Evolutionary conservation across 2,797 vertebrate species (phyloP).

Genomic region (Spondyliosoma cantharus): DNA sequence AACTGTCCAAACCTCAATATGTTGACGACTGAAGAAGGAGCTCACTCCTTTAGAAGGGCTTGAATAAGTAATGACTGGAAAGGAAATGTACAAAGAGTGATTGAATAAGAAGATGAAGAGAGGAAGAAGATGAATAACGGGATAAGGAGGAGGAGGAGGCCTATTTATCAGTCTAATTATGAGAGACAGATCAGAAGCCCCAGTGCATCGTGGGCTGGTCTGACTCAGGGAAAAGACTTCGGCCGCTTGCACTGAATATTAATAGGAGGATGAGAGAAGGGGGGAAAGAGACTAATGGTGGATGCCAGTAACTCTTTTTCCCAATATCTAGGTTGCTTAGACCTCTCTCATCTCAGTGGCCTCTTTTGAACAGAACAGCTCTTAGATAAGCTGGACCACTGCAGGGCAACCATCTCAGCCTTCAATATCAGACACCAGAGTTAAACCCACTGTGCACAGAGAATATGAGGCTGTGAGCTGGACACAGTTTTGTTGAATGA

Average conservation of each 20-base stretch:
- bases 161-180: constrained; percentile 85
- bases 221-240: constrained; percentile 79
- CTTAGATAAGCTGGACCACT: constrained; percentile 62
- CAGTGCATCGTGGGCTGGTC: constrained; percentile 68
- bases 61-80: constrained; percentile 14
- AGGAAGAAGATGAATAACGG: constrained; percentile 37
- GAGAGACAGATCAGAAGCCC: constrained; percentile 77
- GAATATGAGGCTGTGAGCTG: constrained; percentile 17
- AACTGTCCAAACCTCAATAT: constrained; percentile 39
- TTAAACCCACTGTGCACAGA: constrained; percentile 59
- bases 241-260: constrained; percentile 76
- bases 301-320: constrained; percentile 75
- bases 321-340: constrained; percentile 80
- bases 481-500: constrained; percentile 24
- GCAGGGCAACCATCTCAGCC: constrained; percentile 61
- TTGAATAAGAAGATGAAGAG: constrained; percentile 5
- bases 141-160: constrained; percentile 47
- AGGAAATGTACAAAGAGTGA: constrained; percentile 27
- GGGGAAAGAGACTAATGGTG: constrained; percentile 78
- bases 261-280: constrained; percentile 68
- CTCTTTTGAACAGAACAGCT: constrained; percentile 75
- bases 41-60: constrained; percentile 34
- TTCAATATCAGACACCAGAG: constrained; percentile 72
- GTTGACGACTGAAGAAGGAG: constrained; percentile 32
- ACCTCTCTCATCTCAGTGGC: constrained; percentile 69